Base-by-base conservation (phyloP, 2,113 vertebrate species). In the Brachyistius frenatus region DNA sequence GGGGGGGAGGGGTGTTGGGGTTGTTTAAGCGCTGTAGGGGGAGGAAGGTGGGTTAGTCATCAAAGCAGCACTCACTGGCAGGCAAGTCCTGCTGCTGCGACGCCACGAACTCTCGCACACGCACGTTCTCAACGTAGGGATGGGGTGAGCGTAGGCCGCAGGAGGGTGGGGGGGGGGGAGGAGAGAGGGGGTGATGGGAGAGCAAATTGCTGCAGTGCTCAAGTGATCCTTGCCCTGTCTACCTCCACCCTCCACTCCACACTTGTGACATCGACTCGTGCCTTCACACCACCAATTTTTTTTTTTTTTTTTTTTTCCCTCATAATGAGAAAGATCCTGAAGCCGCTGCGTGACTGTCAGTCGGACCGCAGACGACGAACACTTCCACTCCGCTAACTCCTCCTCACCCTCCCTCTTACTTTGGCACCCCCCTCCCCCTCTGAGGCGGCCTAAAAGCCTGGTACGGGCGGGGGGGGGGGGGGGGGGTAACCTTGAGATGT, bases 401-500 rank as follows among this genome's bases (percentile, higher is more conserved):
- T 58, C 72, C 55, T 31, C 70, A 39, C 44, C 46, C 47, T 10
- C 46, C 52, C 49, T 44, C 54, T 58, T 35, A 67, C 10, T 52
- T 14, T 36, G 31, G 52, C 7, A 9, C 35, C 53, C 10, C 32
- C 23, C 37, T 44, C 67, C n/a, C 31, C 65, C 7, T 44, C 35
- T 47, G 16, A 53, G 50, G 41, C 49, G 80, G 79, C 35, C 83
- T 60, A 65, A 76, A 70, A 82, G 69, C 49, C 68, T 67, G n/a
- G 47, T 49, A 49, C 73, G 68, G 14, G 23, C 23, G 23, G 23
- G 23, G 23, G 23, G 23, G 1, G 23, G 23, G 23, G 23, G 23
- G 23, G 23, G 31, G 77, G 76, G 63, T 92, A 91, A 92, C 91
- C 90, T 93, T 93, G 91, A 89, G 69, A 90, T 84, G 73, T 93